Base-by-base conservation (phyloP, 2,797 vertebrate genomes). In the Hylomyscus alleni region DNA sequence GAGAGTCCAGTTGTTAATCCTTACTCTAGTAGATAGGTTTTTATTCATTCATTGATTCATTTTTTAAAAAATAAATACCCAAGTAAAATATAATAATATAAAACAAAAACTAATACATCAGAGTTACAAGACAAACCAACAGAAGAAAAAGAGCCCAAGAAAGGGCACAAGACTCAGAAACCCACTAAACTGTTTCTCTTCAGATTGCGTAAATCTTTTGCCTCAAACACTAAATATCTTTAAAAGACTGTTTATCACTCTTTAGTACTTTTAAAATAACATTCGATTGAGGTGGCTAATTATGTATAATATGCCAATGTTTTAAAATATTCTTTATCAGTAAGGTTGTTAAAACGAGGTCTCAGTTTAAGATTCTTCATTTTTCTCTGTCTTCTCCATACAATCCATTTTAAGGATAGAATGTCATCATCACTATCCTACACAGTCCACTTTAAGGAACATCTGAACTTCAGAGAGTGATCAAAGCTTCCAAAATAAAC, bases 401-500 rank as follows among this genome's bases (percentile, higher is more conserved):
- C 72, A 73, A 77, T 91, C 81, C 44, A 58, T 65, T 80, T 91
- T 65, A 89, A 83, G 94, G 34, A 52, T 58, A 15, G 34, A 88
- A 81, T 62, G 40, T 52, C 52, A 58, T 50, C n/a, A 91, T 58
- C 80, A 84, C 83, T 80, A 22, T 58, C 9, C 56, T 65, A 52
- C 6, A 60, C 72, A 73, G 81, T 89, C 81, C 44, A 58, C 73
- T 80, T 91, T 65, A 89, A 83, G 94, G 34, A 93, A 77, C 58
- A 15, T 72, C 94, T 91, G 31, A 75, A 88, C 95, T 98, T 75
- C 82, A 93, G 91, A 97, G 97, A 97, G 92, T 96, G 75, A 93
- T 95, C 40, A 31, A 97, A 89, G 67, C 96, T 95, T 97, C 90
- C 15, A 95, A 98, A 93, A 97, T 84, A 97, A 3, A 58, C n/a